Base-by-base conservation (phyloP, 2,888 invertebrate species). In the Eupelmus urozonus region DNA sequence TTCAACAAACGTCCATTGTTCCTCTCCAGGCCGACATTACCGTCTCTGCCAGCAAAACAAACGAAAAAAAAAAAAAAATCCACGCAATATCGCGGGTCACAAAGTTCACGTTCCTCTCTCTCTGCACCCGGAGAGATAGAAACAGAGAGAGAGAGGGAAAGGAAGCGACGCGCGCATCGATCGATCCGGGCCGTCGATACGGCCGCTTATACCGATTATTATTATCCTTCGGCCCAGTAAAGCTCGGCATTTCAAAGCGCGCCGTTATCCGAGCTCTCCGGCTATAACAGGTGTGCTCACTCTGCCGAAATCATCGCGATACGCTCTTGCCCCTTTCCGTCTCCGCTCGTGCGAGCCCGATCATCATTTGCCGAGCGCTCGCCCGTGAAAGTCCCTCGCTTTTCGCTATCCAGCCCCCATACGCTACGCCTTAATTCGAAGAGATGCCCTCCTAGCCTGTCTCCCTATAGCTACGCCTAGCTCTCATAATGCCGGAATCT, bases 341-440 rank as follows among this genome's bases (percentile, higher is more conserved):
- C 60, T 34, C 18, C 34, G 7, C 4, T 4, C 60, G 18, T 13
- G 16, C 60, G 23, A 18, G 16, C 4, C 34, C 4, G 9, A n/a
- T 1, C 3, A 55, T n/a, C 62, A 34, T 34, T 34, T 34, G 13
- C 20, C 16, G 25, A 45, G 65, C 27, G 3, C 7, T 20, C 20
- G 25, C 25, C 40, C 67, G 53, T 67, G 55, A 67, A 67, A 67
- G 67, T 40, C 42, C 3, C n/a, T n/a, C 23, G 25, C 65, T 51
- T 29, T 66, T n/a, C 9, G 34, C 34, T 34, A 34, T 34, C 34
- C 34, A 34, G n/a, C n/a, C n/a, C n/a, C n/a, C n/a, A n/a, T n/a
- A n/a, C n/a, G 34, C 9, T 27, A 27, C n/a, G 20, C 57, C 16
- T n/a, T 34, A 34, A 34, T 60, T 25, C 20, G 51, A 49, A n/a